These are phyloP conservation scores for Eira barbara DNA, from an alignment of 2,113 vertebrate genomes.

Conservation along the genomic window DNA sequence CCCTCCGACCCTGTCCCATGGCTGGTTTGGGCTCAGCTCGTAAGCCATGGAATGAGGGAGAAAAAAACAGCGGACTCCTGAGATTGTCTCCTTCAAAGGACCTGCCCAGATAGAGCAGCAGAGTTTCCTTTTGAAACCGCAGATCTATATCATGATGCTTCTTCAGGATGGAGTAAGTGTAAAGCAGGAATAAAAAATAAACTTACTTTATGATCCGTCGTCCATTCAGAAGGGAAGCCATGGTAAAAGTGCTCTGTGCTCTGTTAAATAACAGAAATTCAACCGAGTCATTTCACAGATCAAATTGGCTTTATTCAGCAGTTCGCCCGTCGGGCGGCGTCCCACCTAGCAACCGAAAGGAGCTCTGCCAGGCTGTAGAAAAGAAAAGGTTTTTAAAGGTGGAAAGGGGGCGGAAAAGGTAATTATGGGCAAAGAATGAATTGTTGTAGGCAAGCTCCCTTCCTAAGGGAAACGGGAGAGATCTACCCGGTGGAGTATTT, in stretches of 20 bases:
- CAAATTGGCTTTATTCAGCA: neutral
- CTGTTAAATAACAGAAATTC: neutral
- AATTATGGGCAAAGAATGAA: neutral
- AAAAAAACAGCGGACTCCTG: neutral
- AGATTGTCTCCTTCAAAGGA: neutral
- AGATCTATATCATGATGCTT: neutral
- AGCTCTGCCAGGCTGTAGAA: neutral
- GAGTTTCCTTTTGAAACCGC: neutral
- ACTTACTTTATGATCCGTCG: neutral
- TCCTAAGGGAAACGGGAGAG: neutral
- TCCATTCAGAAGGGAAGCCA: neutral
- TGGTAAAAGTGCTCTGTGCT: neutral
- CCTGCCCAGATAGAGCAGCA: neutral
- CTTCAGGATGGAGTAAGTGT: neutral
- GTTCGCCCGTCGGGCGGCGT: neutral
- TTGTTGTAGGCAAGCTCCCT: neutral
- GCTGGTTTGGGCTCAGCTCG: neutral
- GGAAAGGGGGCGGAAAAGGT: neutral
- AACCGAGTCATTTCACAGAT: neutral
- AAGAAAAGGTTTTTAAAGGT: neutral
- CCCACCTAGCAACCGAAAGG: neutral
- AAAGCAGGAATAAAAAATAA: neutral
- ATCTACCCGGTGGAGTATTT: neutral
- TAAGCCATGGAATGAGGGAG: neutral
- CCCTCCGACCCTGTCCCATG: neutral